phyloP scores from a whole-genome alignment of 2,888 invertebrate species.

The Heliconius cydno region DNA sequence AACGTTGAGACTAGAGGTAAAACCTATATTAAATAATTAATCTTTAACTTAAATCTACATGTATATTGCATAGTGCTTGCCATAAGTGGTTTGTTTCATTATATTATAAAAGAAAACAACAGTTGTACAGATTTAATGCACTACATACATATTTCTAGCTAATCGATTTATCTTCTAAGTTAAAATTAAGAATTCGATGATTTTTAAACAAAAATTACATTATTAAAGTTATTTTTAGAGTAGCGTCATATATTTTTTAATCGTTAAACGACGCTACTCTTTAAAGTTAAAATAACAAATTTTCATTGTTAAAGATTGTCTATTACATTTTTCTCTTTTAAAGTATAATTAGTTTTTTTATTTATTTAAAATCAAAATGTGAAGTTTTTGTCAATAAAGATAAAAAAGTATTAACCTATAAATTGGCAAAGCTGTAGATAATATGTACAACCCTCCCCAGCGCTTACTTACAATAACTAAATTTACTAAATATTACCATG shows the following conservation, averaged over 20 bases:
- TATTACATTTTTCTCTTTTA: conserved; percentile 1
- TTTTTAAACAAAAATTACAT: conserved; percentile 50
- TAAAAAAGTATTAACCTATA: conserved; percentile 22
- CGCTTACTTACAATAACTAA: conserved; percentile 57
- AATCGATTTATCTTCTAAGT: conserved; percentile 31
- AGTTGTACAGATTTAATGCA: conserved; percentile 24
- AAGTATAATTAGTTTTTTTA: background rate
- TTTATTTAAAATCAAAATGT: background rate
- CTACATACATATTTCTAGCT: conserved; percentile 33
- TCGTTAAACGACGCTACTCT: background rate
- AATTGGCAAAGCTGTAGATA: conserved; percentile 58
- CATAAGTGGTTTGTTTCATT: conserved; percentile 55
- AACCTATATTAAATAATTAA: conserved; percentile 62
- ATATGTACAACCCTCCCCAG: conserved; percentile 76
- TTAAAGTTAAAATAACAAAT: background rate
- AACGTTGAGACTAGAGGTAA: conserved; percentile 77
- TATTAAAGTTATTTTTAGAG: conserved; percentile 23
- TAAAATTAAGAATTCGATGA: conserved; percentile 60
- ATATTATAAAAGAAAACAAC: conserved; percentile 44
- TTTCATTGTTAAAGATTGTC: background rate
- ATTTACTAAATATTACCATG: conserved; percentile 57
- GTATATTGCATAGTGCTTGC: conserved; percentile 52
- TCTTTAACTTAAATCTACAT: conserved; percentile 53
- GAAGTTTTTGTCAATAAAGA: background rate
- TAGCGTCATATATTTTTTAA: background rate